Evolutionary conservation across 92 coral and sea anemone genomes (phyloP), one percentile per base, ranked within the genome.

Genomic region (Meandrina meandrites): DNA sequence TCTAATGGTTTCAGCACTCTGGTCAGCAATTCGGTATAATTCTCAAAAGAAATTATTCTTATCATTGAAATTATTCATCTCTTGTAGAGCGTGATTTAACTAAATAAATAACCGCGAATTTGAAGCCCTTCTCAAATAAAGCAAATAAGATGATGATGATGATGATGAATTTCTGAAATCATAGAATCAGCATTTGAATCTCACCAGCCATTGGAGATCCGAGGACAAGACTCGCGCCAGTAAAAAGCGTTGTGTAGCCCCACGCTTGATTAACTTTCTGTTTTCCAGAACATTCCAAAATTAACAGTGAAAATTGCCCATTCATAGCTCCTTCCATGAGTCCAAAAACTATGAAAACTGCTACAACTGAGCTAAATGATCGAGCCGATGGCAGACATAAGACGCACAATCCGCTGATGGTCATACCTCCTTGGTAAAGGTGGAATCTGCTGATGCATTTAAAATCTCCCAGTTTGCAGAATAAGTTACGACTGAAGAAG

Each of bases 251-350:
- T 32, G 79, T 74, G 45, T 75, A 78, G 8, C 87, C 92, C 82
- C 79, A 86, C 48, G 92, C 92, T 42, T 68, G 70, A 42, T 87
- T 48, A 36, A 86, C n/a, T 62, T 64, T 12, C 22, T 70, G 81
- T 73, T 83, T 69, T 17, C 72, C 88, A 10, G 83, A 84, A 47
- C 93, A 90, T 24, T 78, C 79, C 42, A 88, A 37, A 1, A 90
- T 56, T 22, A 90, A 62, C 56, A 90, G 47, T 8, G 93, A 81
- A 32, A 18, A n/a, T 47, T 81, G 82, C 3, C 93, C 93, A 16
- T 42, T 15, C 8, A 32, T 8, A 22, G 91, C 93, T 12, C 93
- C 93, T 34, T 90, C 93, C 88, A 90, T 78, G 19, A 87, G 90
- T 21, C 93, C 93, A 83, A 53, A 64, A 18, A 90, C 79, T 9